These are phyloP conservation scores for Lepidotrigona ventralis DNA, from an alignment of 1,140 invertebrate species.

Conservation along the genomic window DNA sequence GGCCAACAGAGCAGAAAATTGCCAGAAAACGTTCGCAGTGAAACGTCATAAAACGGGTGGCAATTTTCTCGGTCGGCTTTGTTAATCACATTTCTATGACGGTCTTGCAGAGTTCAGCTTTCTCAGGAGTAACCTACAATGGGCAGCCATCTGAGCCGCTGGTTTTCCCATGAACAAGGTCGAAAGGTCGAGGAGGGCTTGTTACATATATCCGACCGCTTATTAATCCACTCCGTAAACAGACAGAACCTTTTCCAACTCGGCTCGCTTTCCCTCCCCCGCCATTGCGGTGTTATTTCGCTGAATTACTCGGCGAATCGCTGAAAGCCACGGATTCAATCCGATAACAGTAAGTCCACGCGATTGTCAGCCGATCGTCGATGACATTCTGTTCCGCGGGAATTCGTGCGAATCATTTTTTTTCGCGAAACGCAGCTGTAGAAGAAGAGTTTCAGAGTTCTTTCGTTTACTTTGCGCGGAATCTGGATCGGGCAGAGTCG, in stretches of 20 bases:
- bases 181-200: slow-evolving; percentile 46
- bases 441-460: too few relatives aligned
- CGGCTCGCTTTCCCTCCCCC: slow-evolving; percentile 6
- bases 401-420: neutral
- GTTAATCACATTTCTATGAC: slow-evolving; percentile 44
- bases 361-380: neutral
- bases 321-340: neutral
- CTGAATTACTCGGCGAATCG: slow-evolving; percentile 19
- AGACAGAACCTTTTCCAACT: slow-evolving; percentile 29
- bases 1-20: too few relatives aligned
- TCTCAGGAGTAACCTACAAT: slow-evolving; percentile 40
- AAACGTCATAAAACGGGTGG: neutral
- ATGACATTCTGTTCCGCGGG: neutral
- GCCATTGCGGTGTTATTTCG: neutral
- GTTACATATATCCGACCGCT: slow-evolving; percentile 48
- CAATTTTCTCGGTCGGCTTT: slow-evolving; percentile 6
- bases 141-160: slow-evolving; percentile 31
- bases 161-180: slow-evolving; percentile 47
- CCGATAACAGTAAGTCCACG: neutral
- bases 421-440: too few relatives aligned
- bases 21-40: too few relatives aligned
- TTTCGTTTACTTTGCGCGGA: too few relatives aligned
- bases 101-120: neutral
- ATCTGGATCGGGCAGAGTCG: too few relatives aligned
- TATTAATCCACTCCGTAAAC: slow-evolving; percentile 50